Evolutionary conservation across 2,888 invertebrate species (phyloP), one percentile per base, ranked within the genome.

Genomic region (Drosophila nigricruria): DNA sequence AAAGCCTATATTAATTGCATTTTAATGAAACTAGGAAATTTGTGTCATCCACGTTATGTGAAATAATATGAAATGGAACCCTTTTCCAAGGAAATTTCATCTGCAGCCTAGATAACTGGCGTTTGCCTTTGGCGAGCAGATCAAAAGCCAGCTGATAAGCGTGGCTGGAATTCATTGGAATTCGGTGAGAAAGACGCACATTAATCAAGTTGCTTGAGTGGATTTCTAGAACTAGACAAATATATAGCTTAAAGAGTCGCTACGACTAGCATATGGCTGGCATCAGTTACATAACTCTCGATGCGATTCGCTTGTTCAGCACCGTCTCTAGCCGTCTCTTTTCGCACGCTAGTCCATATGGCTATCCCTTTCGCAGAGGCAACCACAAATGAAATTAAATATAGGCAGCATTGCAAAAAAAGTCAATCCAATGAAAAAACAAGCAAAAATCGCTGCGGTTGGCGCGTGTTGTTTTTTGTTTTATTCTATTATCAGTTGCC

Each of bases 1-100:
- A 85, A 85, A 85, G 83, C 71, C 88, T 70, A 75, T 86, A 85
- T 85, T 85, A 88, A 85, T 85, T 88, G 89, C 87, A 79, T 85
- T 85, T 85, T 85, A 85, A 85, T 85, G 84, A 85, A 86, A 77
- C 79, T 68, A 70, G 73, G 40, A 73, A 61, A 60, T 58, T 40
- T 45, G 25, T 58, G 60, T 61, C 47, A 30, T 16, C 66, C 65
- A 68, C 50, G 56, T 9, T 5, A 50, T 60, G 30, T 20, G 45
- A 56, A 23, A 56, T 40, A 36, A 42, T 27, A 57, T 16, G 58
- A 49, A 58, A 49, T 50, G 47, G 8, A 70, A 79, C 72, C 86
- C 70, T 66, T 71, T 70, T 36, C 62, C 64, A 25, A 34, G 27
- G 50, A 27, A 66, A 45, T 52, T 60, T 54, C 64, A 58, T 40